These are phyloP conservation scores for Drosophila antonietae DNA, from an alignment of 2,888 invertebrate genomes.

Conservation along the genomic window DNA sequence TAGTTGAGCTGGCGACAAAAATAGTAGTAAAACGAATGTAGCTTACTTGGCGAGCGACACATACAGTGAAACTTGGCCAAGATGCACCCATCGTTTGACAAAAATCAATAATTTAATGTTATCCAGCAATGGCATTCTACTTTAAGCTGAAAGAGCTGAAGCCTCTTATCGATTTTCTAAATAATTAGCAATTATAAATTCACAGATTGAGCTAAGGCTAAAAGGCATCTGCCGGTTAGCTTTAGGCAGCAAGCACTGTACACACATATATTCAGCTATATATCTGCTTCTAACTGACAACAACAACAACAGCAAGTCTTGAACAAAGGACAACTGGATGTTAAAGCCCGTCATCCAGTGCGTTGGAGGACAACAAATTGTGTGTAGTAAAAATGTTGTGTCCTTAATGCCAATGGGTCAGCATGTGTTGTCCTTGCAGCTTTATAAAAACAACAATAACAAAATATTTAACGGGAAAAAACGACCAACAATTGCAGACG, in stretches of 20 bases:
- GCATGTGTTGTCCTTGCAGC: constrained; percentile 33
- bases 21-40: constrained; percentile 44
- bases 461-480: constrained; percentile 24
- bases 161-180: not conserved
- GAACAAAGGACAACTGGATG: constrained; percentile 48
- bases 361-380: constrained; percentile 2
- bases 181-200: not conserved
- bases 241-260: not conserved
- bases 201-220: too few relatives aligned
- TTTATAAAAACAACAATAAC: constrained; percentile 3
- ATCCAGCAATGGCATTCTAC: not conserved
- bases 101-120: not conserved
- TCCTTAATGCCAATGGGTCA: constrained; percentile 51
- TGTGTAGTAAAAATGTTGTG: constrained; percentile 11
- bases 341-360: constrained; percentile 28
- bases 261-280: not conserved
- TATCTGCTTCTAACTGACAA: constrained; percentile 17
- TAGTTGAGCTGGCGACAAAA: constrained; percentile 51
- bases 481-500: not conserved
- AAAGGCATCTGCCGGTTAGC: not conserved
- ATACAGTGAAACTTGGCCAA: constrained; percentile 1
- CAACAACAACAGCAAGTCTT: not conserved
- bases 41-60: not conserved
- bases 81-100: not conserved
- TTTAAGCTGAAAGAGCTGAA: not conserved